phyloP scores from a whole-genome alignment of 2,113 vertebrate species.

The Cygnus atratus region DNA sequence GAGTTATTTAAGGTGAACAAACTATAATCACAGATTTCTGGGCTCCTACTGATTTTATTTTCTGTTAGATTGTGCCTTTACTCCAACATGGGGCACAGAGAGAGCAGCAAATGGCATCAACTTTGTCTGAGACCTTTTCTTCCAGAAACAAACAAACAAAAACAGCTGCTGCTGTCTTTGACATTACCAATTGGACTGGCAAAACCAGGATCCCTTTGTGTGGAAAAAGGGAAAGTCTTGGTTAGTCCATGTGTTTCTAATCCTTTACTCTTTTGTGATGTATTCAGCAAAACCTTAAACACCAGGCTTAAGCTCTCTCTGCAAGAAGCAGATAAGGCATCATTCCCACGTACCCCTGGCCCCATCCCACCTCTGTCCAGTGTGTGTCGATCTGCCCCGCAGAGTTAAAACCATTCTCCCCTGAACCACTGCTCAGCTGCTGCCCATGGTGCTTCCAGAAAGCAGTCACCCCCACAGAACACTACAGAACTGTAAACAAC shows the following conservation, averaged over 20 bases:
- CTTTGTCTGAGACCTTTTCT: not conserved
- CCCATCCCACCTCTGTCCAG: not conserved
- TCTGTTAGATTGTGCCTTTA: not conserved
- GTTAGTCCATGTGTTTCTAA: not conserved
- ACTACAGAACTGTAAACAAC: not conserved
- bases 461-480: not conserved
- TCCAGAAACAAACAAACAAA: not conserved
- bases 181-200: not conserved
- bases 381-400: accelerated
- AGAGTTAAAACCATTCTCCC: not conserved
- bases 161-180: not conserved
- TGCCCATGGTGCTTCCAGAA: not conserved
- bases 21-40: not conserved
- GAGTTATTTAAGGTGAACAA: not conserved
- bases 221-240: not conserved
- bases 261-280: not conserved
- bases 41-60: not conserved
- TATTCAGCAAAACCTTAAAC: not conserved
- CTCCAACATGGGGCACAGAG: not conserved
- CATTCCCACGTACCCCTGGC: accelerated
- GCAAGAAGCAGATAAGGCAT: not conserved
- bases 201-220: not conserved
- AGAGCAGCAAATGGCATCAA: not conserved
- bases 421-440: accelerated
- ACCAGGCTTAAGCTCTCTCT: no score